A percentile compares a stretch with the other conserved stretches of the same genome.
These are phyloP conservation scores for Archocentrus centrarchus DNA, from an alignment of 2,113 vertebrate genomes.

Conservation along the genomic window DNA sequence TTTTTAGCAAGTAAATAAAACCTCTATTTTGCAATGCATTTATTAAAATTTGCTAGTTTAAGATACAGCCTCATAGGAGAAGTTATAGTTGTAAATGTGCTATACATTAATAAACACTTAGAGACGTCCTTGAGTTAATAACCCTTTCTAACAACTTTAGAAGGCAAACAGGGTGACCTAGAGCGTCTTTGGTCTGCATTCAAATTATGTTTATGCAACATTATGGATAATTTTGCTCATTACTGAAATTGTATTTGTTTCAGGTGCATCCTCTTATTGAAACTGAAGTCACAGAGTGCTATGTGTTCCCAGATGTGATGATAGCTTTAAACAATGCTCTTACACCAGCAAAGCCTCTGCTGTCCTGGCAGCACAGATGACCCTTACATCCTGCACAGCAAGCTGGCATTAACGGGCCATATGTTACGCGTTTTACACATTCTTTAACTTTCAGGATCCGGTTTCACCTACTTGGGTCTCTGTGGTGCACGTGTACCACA, in stretches of 20 bases:
- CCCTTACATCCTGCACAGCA: constrained; percentile 71
- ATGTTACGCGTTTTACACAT: constrained; percentile 72
- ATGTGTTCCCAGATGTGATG: constrained; percentile 21
- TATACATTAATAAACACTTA: not conserved
- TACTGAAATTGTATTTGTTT: not conserved
- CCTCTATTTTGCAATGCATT: not conserved
- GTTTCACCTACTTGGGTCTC: constrained; percentile 36
- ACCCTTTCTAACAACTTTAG: not conserved
- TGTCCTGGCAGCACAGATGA: constrained; percentile 63
- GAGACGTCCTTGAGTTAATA: not conserved
- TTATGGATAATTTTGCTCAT: not conserved
- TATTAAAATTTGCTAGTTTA: not conserved
- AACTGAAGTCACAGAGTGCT: not conserved
- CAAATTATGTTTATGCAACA: not conserved
- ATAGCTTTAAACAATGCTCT: constrained; percentile 25
- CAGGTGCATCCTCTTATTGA: constrained; percentile 16
- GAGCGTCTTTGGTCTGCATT: not conserved
- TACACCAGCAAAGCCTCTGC: constrained; percentile 39
- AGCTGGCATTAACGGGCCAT: constrained; percentile 63
- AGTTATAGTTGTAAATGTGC: not conserved
- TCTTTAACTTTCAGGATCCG: constrained; percentile 66
- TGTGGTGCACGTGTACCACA: constrained; percentile 18
- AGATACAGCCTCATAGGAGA: not conserved
- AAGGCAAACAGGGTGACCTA: not conserved
- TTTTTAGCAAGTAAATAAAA: not conserved